Conservation (phyloP, 2,888 invertebrate genomes). For the Rotaria sp. region DNA sequence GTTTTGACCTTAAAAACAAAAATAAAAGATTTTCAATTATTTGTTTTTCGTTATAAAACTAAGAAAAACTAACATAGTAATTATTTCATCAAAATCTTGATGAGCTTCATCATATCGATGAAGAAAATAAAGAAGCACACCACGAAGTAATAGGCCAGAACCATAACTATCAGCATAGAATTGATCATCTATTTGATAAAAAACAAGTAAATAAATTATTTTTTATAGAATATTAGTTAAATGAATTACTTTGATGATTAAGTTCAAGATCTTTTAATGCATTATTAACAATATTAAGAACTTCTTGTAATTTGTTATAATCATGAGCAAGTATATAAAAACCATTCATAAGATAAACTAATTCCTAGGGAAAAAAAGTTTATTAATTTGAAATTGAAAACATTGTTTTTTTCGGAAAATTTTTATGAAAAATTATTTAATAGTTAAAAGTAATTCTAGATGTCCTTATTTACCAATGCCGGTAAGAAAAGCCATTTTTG, state of each 20-base stretch:
- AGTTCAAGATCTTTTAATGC: constrained; percentile 48
- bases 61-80: background rate
- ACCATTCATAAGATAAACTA: constrained; percentile 85
- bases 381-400: too few relatives aligned
- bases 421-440: too few relatives aligned
- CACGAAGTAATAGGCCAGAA: background rate
- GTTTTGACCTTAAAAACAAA: background rate
- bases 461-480: constrained; percentile 59
- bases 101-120: constrained; percentile 1
- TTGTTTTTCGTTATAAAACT: too few relatives aligned
- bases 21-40: background rate
- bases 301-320: constrained; percentile 57
- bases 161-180: constrained; percentile 13
- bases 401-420: too few relatives aligned
- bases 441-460: background rate
- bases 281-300: constrained; percentile 50
- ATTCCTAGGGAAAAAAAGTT: constrained; percentile 60
- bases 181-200: background rate
- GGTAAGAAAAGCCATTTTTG: constrained; percentile 73
- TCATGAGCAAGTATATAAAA: constrained; percentile 73
- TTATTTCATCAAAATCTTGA: background rate
- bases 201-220: too few relatives aligned
- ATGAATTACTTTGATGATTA: background rate
- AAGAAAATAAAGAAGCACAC: background rate
- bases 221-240: background rate